Evolutionary conservation across 2,113 vertebrate genomes (phyloP), one percentile per base, ranked within the genome.

Genomic region (Megaceryle torquata): DNA sequence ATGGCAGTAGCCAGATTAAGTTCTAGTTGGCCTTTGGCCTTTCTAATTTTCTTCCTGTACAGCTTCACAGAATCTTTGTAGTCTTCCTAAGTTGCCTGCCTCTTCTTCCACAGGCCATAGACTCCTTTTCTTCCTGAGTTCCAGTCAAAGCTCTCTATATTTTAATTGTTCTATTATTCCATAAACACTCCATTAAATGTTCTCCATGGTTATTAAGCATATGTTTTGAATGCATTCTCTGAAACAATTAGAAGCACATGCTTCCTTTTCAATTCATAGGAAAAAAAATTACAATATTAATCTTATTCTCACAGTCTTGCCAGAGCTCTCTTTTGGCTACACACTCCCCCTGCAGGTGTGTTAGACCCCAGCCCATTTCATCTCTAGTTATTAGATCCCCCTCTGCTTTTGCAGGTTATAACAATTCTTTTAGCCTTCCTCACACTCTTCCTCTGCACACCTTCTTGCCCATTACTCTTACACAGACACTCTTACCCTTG

Each of bases 81-180:
- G 51, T 53, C 51, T 53, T 53, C 51, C 51, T 53, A 25, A 53
- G 51, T 53, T 13, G 26, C 25, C 26, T 28, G 26, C 51, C 26
- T 15, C 51, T 53, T 53, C 14, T 53, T 53, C 51, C 51, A 53
- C 25, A 53, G 51, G 51, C 13, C 51, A 53, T 16, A 53, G 51
- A 53, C 51, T 53, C 51, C 51, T 53, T 53, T 53, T 53, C 51
- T 28, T 15, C 13, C 26, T 53, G 51, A 53, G 51, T 53, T 53
- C 51, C 15, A 53, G 51, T 26, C 51, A 53, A 53, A 53, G 15
- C 15, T 28, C 51, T 53, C 25, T 53, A 3, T 28, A 29, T 88
- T 84, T 87, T 88, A 82, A 86, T 86, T 88, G 46, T 64, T 93
- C 68, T 84, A 84, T 95, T 95, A 60, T 86, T 84, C 94, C 91